phyloP scores from a whole-genome alignment of 2,888 invertebrate genomes.

The Nudaria mundana region DNA sequence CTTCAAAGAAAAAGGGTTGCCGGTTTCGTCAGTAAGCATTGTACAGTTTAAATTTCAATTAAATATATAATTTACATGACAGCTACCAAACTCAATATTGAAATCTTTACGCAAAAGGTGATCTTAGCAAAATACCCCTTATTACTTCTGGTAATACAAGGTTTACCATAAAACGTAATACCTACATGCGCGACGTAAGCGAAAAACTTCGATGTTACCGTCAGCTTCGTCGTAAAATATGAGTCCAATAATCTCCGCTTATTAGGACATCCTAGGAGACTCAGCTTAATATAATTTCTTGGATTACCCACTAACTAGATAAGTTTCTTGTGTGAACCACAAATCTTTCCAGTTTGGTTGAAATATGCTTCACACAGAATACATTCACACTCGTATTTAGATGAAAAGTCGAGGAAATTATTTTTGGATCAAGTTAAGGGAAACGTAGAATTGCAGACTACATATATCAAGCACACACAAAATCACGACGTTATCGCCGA shows the following conservation, averaged over 20 bases:
- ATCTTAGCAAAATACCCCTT: no score
- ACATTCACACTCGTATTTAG: not conserved
- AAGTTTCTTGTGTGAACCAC: constrained; percentile 64
- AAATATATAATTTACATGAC: no score
- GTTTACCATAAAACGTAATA: constrained; percentile 26
- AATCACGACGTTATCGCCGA: no score
- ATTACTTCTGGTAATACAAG: constrained; percentile 8
- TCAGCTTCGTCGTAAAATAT: constrained; percentile 55
- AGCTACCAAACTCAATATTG: no score
- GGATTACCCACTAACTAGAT: constrained; percentile 69
- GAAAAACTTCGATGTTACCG: constrained; percentile 34
- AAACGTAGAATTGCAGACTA: no score
- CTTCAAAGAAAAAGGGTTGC: no score
- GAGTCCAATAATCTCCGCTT: constrained; percentile 61
- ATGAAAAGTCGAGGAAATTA: not conserved
- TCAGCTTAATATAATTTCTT: constrained; percentile 50
- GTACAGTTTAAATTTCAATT: no score
- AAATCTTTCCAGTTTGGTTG: constrained; percentile 40
- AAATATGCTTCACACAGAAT: constrained; percentile 19
- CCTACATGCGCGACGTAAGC: constrained; percentile 27
- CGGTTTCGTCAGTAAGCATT: no score
- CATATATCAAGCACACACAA: no score
- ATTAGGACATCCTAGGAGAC: constrained; percentile 44
- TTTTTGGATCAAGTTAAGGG: no score
- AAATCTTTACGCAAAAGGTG: no score